Conservation (phyloP, 2,888 invertebrate genomes). For the Plebejus melissa region DNA sequence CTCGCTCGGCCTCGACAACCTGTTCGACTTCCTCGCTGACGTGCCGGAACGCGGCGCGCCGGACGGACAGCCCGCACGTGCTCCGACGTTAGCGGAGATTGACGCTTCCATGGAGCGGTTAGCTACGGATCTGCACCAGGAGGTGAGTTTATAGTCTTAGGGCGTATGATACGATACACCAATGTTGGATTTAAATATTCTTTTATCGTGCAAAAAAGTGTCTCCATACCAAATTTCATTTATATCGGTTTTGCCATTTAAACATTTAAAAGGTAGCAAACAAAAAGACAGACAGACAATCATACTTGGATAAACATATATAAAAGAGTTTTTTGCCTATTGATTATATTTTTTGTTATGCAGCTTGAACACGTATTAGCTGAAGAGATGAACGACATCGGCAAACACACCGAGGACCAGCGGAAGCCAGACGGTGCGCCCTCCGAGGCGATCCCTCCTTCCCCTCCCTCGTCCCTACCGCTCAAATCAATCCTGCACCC, state of each 20-base stretch:
- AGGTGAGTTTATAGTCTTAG: slow-evolving; percentile 62
- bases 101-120: slow-evolving; percentile 91
- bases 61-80: slow-evolving; percentile 74
- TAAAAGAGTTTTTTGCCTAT: no score
- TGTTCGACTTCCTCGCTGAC: slow-evolving; percentile 93
- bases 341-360: slow-evolving; percentile 24
- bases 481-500: slow-evolving; percentile 53
- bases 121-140: slow-evolving; percentile 89
- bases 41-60: slow-evolving; percentile 77
- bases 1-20: slow-evolving; percentile 91
- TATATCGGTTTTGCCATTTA: no score
- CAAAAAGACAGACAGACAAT: no score
- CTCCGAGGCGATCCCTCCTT: slow-evolving; percentile 63
- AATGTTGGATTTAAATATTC: no score
- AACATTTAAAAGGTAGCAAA: no score
- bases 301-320: no score
- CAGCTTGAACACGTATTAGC: slow-evolving; percentile 71
- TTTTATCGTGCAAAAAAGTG: no score
- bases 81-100: slow-evolving; percentile 88
- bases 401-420: slow-evolving; percentile 61
- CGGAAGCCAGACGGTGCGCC: slow-evolving; percentile 72
- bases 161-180: no score
- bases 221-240: no score
- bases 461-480: slow-evolving; percentile 56
- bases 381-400: slow-evolving; percentile 65